Evolutionary conservation across 2,113 vertebrate species (phyloP), one percentile per base, ranked within the genome.

Genomic region (Henicopernis longicauda): DNA sequence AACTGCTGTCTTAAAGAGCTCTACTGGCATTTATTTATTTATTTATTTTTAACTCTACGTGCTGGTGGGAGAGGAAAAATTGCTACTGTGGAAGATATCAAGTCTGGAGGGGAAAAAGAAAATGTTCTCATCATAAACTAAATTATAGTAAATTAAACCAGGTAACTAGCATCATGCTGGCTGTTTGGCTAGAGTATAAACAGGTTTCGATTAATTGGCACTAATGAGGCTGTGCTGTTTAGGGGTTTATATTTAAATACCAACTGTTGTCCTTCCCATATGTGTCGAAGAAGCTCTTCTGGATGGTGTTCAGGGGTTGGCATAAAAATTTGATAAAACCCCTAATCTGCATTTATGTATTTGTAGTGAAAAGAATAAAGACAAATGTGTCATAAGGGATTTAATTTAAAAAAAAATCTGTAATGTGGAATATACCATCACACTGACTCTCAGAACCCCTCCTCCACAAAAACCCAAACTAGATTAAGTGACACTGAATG

Each of bases 181-280:
- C 38, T 42, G 36, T 86, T 94, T 93, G 90, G 45, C 55, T 74
- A 36, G 34, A 79, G 16, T 10, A 17, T 19, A n/a, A 93, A 63
- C 54, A 74, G 59, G 71, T 78, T 92, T 77, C 82, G 62, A 38
- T 90, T 90, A 86, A 86, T 66, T 89, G 20, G 18, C n/a, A 66
- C 59, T 38, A 49, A 83, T 62, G 82, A 94, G 73, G 16, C 17
- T 86, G 54, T 63, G 79, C 59, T 95, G 17, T 62, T 93, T 50
- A 45, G 18, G 45, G n/a, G 7, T 36, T 86, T 92, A 63, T 73
- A 88, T 76, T 93, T 89, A 80, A 93, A 87, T 87, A 57, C 27
- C 49, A 85, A 65, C 44, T 20, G 34, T 82, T 92, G 47, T 70
- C 63, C 42, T 90, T 72, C 49, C 49, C 50, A 16, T 82, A 77